Percentiles rank a stretch among this genome's conserved stretches.
Evolutionary conservation across 2,113 vertebrate genomes (phyloP).

Genomic region (Vidua chalybeata): DNA sequence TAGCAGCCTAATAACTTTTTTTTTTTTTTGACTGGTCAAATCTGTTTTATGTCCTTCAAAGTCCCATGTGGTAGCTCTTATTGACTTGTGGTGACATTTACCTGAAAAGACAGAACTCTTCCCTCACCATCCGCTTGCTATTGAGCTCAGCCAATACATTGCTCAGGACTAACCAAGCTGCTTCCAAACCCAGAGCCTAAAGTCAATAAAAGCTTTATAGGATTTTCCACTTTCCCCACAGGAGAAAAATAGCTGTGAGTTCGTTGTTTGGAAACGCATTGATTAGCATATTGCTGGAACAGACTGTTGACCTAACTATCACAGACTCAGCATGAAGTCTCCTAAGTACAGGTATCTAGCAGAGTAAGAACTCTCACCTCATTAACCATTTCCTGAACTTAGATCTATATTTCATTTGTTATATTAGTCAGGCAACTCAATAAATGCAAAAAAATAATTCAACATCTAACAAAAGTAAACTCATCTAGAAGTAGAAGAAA

Average conservation of each 20-base stretch:
- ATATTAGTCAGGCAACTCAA: background rate
- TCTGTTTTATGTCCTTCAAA: background rate
- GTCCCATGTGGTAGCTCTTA: background rate
- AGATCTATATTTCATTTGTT: background rate
- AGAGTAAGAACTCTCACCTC: background rate
- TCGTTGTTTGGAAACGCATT: slow-evolving; percentile 12
- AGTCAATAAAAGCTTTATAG: slow-evolving; percentile 23
- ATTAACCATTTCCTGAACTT: slow-evolving; percentile 4
- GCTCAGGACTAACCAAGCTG: background rate
- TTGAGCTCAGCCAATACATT: background rate
- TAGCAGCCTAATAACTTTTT: background rate
- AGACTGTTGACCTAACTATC: slow-evolving; percentile 14
- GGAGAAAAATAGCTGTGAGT: slow-evolving; percentile 4
- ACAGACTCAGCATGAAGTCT: slow-evolving; percentile 7
- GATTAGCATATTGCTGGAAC: slow-evolving; percentile 49
- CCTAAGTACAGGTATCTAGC: background rate
- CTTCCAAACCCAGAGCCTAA: background rate
- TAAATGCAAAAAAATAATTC: background rate
- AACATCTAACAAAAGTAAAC: background rate
- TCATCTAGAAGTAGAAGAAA: background rate
- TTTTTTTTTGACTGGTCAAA: background rate
- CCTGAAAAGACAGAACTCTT: background rate
- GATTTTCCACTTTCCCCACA: background rate
- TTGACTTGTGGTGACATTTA: background rate
- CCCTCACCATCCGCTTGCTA: background rate